Evolutionary conservation across 2,888 invertebrate genomes (phyloP), one percentile per base, ranked within the genome.

Genomic region (Pandemis corylana): DNA sequence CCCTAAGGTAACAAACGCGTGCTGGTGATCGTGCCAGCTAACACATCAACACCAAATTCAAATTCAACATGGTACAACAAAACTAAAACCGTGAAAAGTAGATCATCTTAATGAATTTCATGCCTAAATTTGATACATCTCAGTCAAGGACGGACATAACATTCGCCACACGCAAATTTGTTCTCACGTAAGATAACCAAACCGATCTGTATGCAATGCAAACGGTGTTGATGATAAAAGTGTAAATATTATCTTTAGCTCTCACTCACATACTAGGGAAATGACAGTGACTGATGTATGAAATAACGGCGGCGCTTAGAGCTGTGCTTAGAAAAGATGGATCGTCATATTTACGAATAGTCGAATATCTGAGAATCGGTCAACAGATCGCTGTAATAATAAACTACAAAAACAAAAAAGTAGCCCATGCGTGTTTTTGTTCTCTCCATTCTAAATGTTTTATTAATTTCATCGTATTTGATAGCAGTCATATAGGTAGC

Each of bases 71-170:
- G 5, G 10, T 10, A 59, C 9, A 10, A 10, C 28, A 28, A 28
- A 41, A 67, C 41, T 10, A 41, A 9, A 67, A 20, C 6, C 53
- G 49, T 66, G 20, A 36, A 64, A 73, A 74, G 65, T 69, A 74
- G 65, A 74, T 65, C 73, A 41, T 51, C 65, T 70, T 15, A 61
- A 74, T 74, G 61, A 42, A 70, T 70, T 69, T 64, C 69, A 69
- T 42, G 64, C 69, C 5, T 64, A 28, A 67, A 41, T 10, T 15
- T 41, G 15, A 36, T 10, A 41, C 51, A 65, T 70, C 59, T 61
- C 64, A 44, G 69, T 74, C 69, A 74, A 74, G 74, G 69, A 69
- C 69, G 68, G 13, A 28, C 7, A 28, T 10, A 51, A 63, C 46
- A 36, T 9, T 15, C 42, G 56, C 59, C 65, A 61, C 74, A 69